Base-by-base conservation (phyloP, 37 sponge, comb jelly and placozoan species). In the Spongilla lacustris region DNA sequence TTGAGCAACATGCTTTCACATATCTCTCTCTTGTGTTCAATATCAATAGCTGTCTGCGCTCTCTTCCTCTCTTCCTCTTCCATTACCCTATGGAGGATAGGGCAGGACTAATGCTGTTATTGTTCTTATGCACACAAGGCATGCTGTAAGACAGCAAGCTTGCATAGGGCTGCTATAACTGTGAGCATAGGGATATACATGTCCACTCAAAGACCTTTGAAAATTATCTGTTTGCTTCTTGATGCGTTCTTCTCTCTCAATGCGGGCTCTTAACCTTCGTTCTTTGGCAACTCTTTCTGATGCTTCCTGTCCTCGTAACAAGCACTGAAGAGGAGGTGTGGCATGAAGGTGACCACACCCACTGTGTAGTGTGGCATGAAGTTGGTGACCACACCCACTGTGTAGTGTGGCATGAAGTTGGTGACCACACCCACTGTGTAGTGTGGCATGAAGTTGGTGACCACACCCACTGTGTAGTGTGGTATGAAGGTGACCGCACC, bases 41-140 rank as follows among this genome's bases (percentile, higher is more conserved):
- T 4, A 68, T 77, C 85, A 21, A 5, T 68, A 3, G 41, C 69
- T 2, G 23, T 23, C 77, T 30, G 58, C 23, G 13, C 12, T 31
- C 66, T 83, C 27, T 66, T 83, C 58, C 50, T 66, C 19, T 30
- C 66, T 10, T 83, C 82, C 37, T 81, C 82, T 37, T 70, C 71
- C 48, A 22, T 46, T 35, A 77, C 48, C 77, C 77, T 77, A n/a
- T 25, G 36, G 4, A 28, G 26, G 71, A n/a, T n/a, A n/a, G n/a
- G n/a, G n/a, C n/a, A n/a, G n/a, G n/a, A n/a, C n/a, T n/a, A n/a
- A n/a, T n/a, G n/a, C n/a, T n/a, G n/a, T n/a, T n/a, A n/a, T n/a
- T n/a, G n/a, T n/a, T n/a, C n/a, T n/a, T n/a, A n/a, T n/a, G n/a
- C n/a, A n/a, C n/a, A n/a, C n/a, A n/a, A n/a, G n/a, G n/a, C n/a